Conservation (phyloP, 2,797 vertebrate species). For the Chiloscyllium punctatum region DNA sequence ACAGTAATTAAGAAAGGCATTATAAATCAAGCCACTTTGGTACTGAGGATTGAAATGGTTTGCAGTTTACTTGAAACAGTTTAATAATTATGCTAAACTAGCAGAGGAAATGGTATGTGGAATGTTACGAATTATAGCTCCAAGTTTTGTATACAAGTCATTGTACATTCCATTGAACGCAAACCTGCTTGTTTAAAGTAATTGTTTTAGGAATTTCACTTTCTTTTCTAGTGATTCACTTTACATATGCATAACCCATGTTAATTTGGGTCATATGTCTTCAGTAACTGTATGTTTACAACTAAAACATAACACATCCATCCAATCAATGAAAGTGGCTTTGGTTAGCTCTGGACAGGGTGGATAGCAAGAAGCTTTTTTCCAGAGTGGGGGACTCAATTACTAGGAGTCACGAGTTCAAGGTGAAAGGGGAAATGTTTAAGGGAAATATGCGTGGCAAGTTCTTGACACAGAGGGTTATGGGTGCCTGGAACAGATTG, state of each 20-base stretch:
- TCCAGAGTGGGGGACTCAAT: no score
- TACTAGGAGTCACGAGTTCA: no score
- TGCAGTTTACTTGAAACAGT: neutral
- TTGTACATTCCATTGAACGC: neutral
- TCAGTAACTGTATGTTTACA: neutral
- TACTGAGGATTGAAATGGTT: neutral
- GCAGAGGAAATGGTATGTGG: neutral
- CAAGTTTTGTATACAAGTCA: neutral
- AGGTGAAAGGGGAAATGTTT: no score
- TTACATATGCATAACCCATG: neutral
- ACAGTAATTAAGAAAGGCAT: slow-evolving; percentile 13
- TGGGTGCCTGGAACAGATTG: no score
- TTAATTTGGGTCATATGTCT: neutral
- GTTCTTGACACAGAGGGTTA: no score
- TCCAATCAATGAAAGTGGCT: neutral
- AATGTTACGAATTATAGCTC: no score
- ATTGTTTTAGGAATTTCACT: neutral
- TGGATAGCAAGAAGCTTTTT: no score
- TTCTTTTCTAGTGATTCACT: neutral
- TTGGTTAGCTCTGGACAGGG: neutral
- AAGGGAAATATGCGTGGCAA: no score
- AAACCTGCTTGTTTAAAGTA: neutral
- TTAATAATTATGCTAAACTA: neutral
- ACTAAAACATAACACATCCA: neutral
- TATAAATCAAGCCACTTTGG: neutral